Base-by-base conservation (phyloP, 1,140 invertebrate genomes). In the Geopemphigus sp. region DNA sequence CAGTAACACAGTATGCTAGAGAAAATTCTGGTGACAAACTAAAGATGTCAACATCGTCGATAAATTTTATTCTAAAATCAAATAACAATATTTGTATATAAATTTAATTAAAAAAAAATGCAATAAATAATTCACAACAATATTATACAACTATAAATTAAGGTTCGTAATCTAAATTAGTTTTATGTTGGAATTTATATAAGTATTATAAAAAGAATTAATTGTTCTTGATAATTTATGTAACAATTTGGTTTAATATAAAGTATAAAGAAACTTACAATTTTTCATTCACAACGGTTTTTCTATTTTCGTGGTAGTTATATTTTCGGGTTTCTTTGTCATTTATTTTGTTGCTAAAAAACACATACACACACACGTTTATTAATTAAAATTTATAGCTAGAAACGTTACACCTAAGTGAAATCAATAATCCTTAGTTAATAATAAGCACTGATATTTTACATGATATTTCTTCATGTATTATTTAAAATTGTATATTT, bases 11-110 rank as follows among this genome's bases (percentile, higher is more conserved):
- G 14, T 22, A 26, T n/a, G 72, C 72, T 24, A 74, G 15, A n/a
- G 72, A 54, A 74, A 32, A 74, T 39, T 8, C 19, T 22, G 72
- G 12, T 8, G 53, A 29, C 29, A 74, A 39, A 74, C 29, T 32
- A 57, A 54, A 74, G 2, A 74, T 74, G 14, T 74, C 72, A n/a
- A 39, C 10, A 0, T n/a, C 17, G 32, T 74, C 72, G 15, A 39
- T n/a, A 6, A 57, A 22, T 11, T 74, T 32, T n/a, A 57, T 32
- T 0, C 72, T 74, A 74, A 74, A 74, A 39, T 24, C n/a, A 22
- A 70, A 19, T 15, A 63, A 15, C 17, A 15, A 22, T 0, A 12
- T 63, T 12, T 32, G 5, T 50, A 50, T 53, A 17, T 19, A 70
- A 8, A 45, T 14, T 39, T 15, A n/a, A 19, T 63, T 3, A 12